Base-by-base conservation (phyloP, 2,888 invertebrate species). In the Parochlus steinenii region DNA sequence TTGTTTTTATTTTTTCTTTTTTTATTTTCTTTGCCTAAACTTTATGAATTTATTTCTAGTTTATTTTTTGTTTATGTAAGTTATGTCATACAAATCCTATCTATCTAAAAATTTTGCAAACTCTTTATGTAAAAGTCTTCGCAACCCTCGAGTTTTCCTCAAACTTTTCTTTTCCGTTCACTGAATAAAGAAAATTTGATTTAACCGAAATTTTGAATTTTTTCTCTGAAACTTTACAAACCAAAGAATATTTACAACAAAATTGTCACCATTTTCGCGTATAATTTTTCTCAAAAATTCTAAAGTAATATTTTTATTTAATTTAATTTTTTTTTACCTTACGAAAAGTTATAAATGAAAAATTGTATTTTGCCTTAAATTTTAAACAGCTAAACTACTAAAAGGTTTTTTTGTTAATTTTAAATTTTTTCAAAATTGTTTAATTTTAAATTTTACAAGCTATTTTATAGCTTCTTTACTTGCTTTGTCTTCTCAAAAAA, bases 401-500 rank as follows among this genome's bases (percentile, higher is more conserved):
- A 27, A 27, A 27, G 15, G 19, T 18, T 17, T 23, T 23, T 28
- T 24, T 28, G 28, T 28, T 34, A 28, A 34, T 28, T 27, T 34
- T 26, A 26, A 34, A 34, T 28, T 20, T 16, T 12, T 31, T 31
- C 16, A 22, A 12, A 12, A 11, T 17, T 26, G 16, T 25, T 15
- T 33, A 26, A 26, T 25, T 33, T 27, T 30, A 36, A 27, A 36
- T 36, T 36, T 36, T 36, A 36, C 24, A 36, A 36, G 36, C 36
- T 36, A 36, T 36, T 30, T 30, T 26, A 36, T 36, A 36, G 36
- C 36, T 36, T 36, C 36, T 36, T 36, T n/a, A n/a, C n/a, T 29
- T 36, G 36, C 36, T 36, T 29, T 36, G 36, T 36, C 36, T 36
- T 36, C 36, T 30, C 29, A 36, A 31, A 36, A 36, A 36, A 30